Evolutionary conservation across 2,113 vertebrate species (phyloP), one percentile per base, ranked within the genome.

Genomic region (Castor canadensis): DNA sequence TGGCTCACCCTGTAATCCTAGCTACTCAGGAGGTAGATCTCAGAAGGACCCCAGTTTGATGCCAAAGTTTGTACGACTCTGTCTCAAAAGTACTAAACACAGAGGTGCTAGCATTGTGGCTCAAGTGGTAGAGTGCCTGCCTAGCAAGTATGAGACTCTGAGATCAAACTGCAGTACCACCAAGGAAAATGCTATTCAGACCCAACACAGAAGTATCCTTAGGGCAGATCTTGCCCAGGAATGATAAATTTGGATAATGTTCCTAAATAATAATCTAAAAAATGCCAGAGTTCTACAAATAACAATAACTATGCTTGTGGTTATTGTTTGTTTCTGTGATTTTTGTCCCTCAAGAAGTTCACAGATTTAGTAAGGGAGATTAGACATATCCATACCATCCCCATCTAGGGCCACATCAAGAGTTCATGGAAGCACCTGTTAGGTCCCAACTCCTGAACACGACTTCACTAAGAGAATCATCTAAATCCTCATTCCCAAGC

Each of bases 391-490:
- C 15, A 60, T 28, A 26, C 35, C 0, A 54, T 40, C 30, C 82
- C 11, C 10, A 49, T 58, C 82, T 47, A 81, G 38, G 73, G 28
- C 66, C 49, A 80, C 30, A 1, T 67, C n/a, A 40, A 66, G 24
- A 40, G 3, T 60, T 38, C 3, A 82, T 20, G 13, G 9, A 82
- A 28, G 12, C 5, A 32, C 9, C 15, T 0, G 9, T 9, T 11
- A 13, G 9, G 15, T 24, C 28, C 8, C 7, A 38, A 1, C 2
- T 1, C 17, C 9, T 79, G 2, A 6, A 13, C 28, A 40, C 62
- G 22, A 6, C 35, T 16, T 79, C n/a, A 30, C 5, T 40, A 12
- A 77, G 45, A 71, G 7, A 22, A n/a, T 40, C 4, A 79, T 15
- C 45, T 52, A 54, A 71, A 4, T 26, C 16, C n/a, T 56, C 24